These are phyloP conservation scores for Peromyscus melanophrys DNA, from an alignment of 2,797 vertebrate species.

Conservation along the genomic window DNA sequence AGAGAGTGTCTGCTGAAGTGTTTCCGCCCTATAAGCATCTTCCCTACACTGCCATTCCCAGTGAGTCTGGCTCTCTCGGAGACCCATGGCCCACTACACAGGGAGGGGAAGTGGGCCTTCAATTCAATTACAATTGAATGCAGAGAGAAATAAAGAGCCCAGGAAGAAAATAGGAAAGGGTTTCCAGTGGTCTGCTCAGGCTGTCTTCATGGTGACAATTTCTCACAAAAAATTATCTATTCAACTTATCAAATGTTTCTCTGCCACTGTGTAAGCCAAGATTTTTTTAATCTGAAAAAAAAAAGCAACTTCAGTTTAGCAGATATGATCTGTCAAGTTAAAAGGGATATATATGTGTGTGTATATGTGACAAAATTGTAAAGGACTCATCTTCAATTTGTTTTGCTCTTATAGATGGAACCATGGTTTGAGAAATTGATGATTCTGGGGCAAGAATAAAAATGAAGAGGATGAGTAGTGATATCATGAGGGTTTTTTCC, in stretches of 20 bases:
- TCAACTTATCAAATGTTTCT: conserved; percentile 43
- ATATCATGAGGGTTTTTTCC: not conserved
- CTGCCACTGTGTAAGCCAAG: conserved; percentile 26
- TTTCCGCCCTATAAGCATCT: not conserved
- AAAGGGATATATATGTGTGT: not conserved
- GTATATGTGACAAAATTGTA: not conserved
- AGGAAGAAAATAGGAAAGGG: conserved; percentile 3
- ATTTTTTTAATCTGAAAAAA: conserved; percentile 60
- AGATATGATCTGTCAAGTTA: conserved; percentile 54
- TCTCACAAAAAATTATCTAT: conserved; percentile 50
- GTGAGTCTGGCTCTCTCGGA: not conserved
- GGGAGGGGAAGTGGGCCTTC: not conserved
- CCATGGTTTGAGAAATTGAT: conserved; percentile 16
- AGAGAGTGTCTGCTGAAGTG: conserved; percentile 42
- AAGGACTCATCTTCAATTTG: conserved; percentile 36
- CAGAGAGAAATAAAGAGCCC: not conserved
- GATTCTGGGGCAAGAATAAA: conserved; percentile 38
- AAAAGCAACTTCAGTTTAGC: conserved; percentile 66
- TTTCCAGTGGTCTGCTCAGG: not conserved
- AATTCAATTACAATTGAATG: not conserved
- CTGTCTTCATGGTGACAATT: conserved; percentile 58
- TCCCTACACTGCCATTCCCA: not conserved
- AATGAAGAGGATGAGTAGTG: conserved; percentile 30
- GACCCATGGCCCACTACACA: not conserved
- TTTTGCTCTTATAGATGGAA: conserved; percentile 50